These are phyloP conservation scores for Proctacanthus coquilletti DNA, from an alignment of 1,140 invertebrate genomes.

Conservation along the genomic window DNA sequence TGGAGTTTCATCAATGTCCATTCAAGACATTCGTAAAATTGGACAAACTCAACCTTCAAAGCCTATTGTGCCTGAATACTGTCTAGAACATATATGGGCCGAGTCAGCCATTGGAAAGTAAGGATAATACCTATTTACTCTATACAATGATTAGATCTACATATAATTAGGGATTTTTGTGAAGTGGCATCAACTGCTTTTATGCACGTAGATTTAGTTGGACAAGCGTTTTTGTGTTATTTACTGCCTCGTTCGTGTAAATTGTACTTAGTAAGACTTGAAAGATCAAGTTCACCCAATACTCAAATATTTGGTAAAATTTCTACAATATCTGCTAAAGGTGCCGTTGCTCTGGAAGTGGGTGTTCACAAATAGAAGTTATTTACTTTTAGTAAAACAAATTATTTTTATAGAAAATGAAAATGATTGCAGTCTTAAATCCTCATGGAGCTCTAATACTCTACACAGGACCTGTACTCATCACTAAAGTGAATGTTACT, in stretches of 20 bases:
- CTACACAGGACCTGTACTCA: slow-evolving; percentile 61
- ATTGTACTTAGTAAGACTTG: slow-evolving; percentile 57
- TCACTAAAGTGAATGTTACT: slow-evolving; percentile 69
- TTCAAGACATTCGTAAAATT: slow-evolving; percentile 23
- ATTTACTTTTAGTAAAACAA: slow-evolving; percentile 3
- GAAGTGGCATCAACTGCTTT: slow-evolving; percentile 60
- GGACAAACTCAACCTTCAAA: slow-evolving; percentile 35
- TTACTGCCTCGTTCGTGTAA: slow-evolving; percentile 47
- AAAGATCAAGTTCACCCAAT: slow-evolving; percentile 43
- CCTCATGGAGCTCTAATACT: slow-evolving; percentile 60
- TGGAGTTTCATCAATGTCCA: slow-evolving; percentile 18
- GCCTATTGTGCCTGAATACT: slow-evolving; percentile 66
- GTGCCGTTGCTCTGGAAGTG: slow-evolving; percentile 62
- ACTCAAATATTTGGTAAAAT: slow-evolving; percentile 59
- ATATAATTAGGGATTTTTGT: slow-evolving; percentile 24
- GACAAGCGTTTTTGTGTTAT: slow-evolving; percentile 71
- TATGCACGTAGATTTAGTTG: slow-evolving; percentile 63
- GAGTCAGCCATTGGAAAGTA: slow-evolving; percentile 43
- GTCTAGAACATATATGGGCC: slow-evolving; percentile 77
- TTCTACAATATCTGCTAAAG: slow-evolving; percentile 57
- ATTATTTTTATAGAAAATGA: slow-evolving; percentile 38
- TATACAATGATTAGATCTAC: no score
- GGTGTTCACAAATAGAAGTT: slow-evolving; percentile 11
- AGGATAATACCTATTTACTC: slow-evolving; percentile 3
- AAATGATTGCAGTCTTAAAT: slow-evolving; percentile 73